Conservation (phyloP, 2,113 vertebrate species). For the Sturnus vulgaris region DNA sequence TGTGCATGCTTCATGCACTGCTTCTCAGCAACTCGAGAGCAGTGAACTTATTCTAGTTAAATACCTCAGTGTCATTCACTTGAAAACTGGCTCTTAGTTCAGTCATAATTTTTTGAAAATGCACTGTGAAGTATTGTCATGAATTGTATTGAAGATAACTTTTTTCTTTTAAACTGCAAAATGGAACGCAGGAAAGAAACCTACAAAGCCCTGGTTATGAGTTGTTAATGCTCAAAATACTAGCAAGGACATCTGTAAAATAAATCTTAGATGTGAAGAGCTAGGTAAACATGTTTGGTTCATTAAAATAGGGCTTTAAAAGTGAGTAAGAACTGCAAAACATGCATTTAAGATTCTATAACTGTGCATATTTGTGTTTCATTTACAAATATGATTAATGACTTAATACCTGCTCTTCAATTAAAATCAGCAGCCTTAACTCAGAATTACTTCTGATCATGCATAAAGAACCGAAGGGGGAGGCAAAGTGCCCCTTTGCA, state of each 20-base stretch:
- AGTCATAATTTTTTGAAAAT: neutral
- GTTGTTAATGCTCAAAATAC: neutral
- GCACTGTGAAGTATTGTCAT: neutral
- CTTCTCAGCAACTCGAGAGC: slow-evolving; percentile 35
- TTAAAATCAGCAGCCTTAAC: neutral
- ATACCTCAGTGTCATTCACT: slow-evolving; percentile 45
- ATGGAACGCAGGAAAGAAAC: neutral
- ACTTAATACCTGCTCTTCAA: neutral
- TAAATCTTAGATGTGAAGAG: neutral
- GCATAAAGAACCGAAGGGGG: neutral
- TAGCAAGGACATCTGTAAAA: neutral
- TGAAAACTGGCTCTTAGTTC: slow-evolving; percentile 7
- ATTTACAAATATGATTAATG: neutral
- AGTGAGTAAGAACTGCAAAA: neutral
- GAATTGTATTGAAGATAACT: neutral
- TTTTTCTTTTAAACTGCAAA: neutral
- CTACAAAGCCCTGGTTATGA: neutral
- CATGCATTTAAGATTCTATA: neutral
- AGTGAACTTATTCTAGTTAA: slow-evolving; percentile 31
- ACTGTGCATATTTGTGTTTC: neutral
- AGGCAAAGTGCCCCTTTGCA: neutral
- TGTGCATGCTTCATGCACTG: slow-evolving; percentile 42
- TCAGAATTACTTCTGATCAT: neutral
- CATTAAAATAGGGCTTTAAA: neutral
- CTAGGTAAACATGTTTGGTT: neutral